Evolutionary conservation across 2,797 vertebrate genomes (phyloP).

Genomic region (Limnodromus scolopaceus): DNA sequence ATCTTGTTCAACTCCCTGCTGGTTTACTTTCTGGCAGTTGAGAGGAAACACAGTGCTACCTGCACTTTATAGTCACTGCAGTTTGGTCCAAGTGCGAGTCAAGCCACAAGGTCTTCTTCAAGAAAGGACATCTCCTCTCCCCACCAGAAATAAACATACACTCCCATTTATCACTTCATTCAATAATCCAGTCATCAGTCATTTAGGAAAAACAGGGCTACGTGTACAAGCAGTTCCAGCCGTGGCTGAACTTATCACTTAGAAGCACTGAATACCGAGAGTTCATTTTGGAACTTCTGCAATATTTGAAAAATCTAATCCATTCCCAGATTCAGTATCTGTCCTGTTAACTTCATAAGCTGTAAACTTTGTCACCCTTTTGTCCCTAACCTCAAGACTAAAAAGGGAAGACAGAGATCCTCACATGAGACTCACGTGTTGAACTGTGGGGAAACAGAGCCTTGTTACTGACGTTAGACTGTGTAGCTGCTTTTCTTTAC

Average conservation of each 20-base stretch:
- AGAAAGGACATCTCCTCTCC: background rate
- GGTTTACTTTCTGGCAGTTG: background rate
- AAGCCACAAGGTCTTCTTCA: background rate
- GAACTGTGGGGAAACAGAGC: background rate
- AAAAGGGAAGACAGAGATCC: background rate
- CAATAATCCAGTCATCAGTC: rapidly evolving
- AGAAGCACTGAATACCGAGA: background rate
- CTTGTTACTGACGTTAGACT: background rate
- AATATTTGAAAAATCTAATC: background rate
- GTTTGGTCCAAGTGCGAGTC: background rate
- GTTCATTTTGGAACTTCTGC: background rate
- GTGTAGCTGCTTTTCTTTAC: background rate
- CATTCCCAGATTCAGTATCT: background rate
- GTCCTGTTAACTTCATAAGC: background rate
- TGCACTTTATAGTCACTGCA: background rate
- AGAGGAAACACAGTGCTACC: background rate
- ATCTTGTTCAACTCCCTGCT: background rate
- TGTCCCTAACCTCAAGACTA: background rate
- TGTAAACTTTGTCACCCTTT: background rate
- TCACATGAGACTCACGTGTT: background rate
- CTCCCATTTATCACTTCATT: background rate
- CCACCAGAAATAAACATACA: background rate
- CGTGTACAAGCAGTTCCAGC: background rate
- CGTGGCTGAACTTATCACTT: background rate
- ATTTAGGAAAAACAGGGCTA: background rate